phyloP scores from a whole-genome alignment of 2,113 vertebrate genomes.

The Mobula birostris region DNA sequence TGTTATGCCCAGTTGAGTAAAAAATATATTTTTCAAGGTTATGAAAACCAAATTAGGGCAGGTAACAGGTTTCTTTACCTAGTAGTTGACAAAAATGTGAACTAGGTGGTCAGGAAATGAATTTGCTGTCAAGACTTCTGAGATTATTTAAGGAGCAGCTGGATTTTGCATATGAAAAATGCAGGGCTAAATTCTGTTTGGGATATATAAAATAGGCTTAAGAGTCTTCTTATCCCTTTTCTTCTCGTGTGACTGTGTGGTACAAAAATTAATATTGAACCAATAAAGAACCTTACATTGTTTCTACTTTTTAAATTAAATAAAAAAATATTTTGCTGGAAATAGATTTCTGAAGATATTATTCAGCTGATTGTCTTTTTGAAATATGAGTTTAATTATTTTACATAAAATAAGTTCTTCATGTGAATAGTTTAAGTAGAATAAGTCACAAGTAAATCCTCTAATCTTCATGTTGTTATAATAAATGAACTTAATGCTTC shows the following conservation, averaged over 20 bases:
- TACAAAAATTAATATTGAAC: neutral
- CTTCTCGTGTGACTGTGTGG: neutral
- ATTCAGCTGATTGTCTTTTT: neutral
- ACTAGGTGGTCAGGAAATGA: neutral
- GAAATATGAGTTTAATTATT: neutral
- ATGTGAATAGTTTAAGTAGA: constrained; percentile 16
- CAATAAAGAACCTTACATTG: neutral
- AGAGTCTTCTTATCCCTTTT: neutral
- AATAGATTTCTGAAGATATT: neutral
- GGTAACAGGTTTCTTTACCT: neutral
- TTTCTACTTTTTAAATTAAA: neutral
- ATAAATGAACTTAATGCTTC: neutral
- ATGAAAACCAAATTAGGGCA: neutral
- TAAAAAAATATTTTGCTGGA: neutral
- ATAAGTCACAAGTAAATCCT: neutral
- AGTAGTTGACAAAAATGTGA: neutral
- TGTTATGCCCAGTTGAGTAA: neutral
- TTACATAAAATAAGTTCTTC: neutral
- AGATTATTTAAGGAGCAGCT: neutral
- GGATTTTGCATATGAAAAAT: neutral
- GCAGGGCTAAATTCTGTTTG: neutral
- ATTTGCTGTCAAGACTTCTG: neutral
- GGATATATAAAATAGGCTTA: neutral
- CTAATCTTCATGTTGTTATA: constrained; percentile 1
- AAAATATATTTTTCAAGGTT: neutral